These are phyloP conservation scores for Trypoxylus dichotomus DNA, from an alignment of 1,140 invertebrate genomes.

Conservation along the genomic window DNA sequence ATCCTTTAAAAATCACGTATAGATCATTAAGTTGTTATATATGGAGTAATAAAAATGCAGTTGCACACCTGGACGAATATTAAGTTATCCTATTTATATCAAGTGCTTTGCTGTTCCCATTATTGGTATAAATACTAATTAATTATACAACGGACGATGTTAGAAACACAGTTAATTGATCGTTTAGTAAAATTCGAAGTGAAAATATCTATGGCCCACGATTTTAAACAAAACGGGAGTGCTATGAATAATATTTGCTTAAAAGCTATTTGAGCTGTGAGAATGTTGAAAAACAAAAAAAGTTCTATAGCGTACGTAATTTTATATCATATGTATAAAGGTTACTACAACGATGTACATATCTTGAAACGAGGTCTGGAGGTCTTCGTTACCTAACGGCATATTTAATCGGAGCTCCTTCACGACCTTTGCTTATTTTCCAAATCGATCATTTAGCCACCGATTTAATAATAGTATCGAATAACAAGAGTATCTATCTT, in stretches of 20 bases:
- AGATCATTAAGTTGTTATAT: not conserved
- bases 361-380: not conserved
- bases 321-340: too few relatives aligned
- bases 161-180: not conserved
- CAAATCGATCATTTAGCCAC: not conserved
- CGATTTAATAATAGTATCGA: not conserved
- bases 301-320: too few relatives aligned
- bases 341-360: not conserved
- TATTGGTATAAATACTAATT: not conserved
- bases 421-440: not conserved
- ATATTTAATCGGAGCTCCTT: not conserved
- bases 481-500: not conserved
- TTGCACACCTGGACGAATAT: not conserved
- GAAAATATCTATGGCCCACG: not conserved
- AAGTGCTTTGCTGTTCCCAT: not conserved
- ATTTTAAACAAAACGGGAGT: too few relatives aligned
- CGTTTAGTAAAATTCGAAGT: not conserved
- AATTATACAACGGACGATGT: not conserved
- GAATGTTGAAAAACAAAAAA: not conserved
- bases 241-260: too few relatives aligned
- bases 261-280: too few relatives aligned
- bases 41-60: not conserved
- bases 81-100: not conserved
- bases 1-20: not conserved
- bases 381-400: not conserved